Evolutionary conservation across 2,797 vertebrate species (phyloP).

Genomic region (Coregonus sp.): DNA sequence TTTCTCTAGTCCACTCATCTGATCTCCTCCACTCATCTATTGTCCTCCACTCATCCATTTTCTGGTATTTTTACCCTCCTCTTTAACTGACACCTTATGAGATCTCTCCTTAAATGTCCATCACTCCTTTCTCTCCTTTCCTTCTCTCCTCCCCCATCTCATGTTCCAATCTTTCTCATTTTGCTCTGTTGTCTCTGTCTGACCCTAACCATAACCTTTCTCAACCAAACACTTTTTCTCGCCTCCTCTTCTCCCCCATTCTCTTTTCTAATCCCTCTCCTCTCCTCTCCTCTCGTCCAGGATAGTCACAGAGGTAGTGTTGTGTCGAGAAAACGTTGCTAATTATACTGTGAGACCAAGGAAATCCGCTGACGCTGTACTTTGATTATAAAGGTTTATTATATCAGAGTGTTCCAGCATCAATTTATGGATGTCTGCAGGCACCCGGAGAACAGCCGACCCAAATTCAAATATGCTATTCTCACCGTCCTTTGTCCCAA

Average conservation of each 20-base stretch:
- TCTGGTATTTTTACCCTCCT: not conserved
- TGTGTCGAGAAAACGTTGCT: too few species aligned
- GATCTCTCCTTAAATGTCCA: not conserved
- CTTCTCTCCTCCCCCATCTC: not conserved
- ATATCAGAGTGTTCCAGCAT: too few species aligned
- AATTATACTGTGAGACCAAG: too few species aligned
- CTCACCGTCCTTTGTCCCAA: too few species aligned
- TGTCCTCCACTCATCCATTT: slow-evolving; percentile 2
- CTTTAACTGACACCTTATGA: not conserved
- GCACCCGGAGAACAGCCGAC: too few species aligned
- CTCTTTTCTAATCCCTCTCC: not conserved
- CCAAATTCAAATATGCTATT: too few species aligned
- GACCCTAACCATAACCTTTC: not conserved
- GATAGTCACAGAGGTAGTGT: not conserved
- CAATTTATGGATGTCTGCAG: too few species aligned
- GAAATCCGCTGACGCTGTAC: too few species aligned
- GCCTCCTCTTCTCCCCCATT: too few species aligned
- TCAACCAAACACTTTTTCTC: not conserved
- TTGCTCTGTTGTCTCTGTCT: not conserved
- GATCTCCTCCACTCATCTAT: not conserved
- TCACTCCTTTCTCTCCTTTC: not conserved
- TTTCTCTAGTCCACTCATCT: slow-evolving; percentile 2
- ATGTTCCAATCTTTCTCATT: not conserved
- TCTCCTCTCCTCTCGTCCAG: not conserved
- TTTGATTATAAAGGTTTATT: too few species aligned